phyloP scores from a whole-genome alignment of 2,797 vertebrate species.

The Chloroceryle inda region DNA sequence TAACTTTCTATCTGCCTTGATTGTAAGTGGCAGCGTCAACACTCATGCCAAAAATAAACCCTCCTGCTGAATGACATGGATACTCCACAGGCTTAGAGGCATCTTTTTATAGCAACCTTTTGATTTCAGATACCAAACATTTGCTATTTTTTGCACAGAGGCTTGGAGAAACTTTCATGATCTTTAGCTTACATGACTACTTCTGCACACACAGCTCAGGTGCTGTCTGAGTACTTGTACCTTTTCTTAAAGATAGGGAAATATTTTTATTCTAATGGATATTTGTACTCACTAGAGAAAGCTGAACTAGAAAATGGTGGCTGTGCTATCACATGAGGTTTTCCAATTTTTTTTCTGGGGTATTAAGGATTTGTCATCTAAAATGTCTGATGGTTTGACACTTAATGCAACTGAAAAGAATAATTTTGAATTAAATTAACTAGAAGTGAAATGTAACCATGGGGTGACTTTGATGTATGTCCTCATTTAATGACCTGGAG shows the following conservation, averaged over 20 bases:
- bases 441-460: neutral
- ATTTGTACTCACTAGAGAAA: neutral
- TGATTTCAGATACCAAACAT: conserved; percentile 87
- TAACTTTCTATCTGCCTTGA: conserved; percentile 9
- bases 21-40: conserved; percentile 88
- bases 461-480: neutral
- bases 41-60: conserved; percentile 90
- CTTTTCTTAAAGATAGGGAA: conserved; percentile 75
- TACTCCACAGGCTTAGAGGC: conserved; percentile 82
- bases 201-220: conserved; percentile 73
- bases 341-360: neutral
- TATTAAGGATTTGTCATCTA: neutral
- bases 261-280: neutral
- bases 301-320: neutral
- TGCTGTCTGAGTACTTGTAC: conserved; percentile 49
- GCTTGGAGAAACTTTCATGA: conserved; percentile 83
- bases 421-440: neutral
- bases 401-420: neutral
- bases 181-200: conserved; percentile 81
- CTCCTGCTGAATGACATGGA: conserved; percentile 83
- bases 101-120: conserved; percentile 93
- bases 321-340: neutral
- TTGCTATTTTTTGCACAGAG: conserved; percentile 86
- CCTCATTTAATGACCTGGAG: neutral
- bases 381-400: neutral